phyloP scores from a whole-genome alignment of 2,888 invertebrate species.

The Melinopterus prodromus region DNA sequence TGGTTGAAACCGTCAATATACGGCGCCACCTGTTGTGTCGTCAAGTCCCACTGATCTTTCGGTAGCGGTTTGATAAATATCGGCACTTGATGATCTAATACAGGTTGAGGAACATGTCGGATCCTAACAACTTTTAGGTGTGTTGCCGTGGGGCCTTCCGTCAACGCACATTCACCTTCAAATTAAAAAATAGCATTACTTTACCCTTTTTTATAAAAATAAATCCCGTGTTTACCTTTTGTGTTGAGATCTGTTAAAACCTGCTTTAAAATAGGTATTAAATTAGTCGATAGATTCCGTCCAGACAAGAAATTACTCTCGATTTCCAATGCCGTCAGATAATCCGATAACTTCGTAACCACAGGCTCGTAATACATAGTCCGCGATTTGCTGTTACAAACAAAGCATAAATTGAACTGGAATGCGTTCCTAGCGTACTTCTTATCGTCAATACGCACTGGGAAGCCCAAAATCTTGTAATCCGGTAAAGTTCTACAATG shows the following conservation, averaged over 20 bases:
- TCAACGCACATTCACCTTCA: conserved; percentile 57
- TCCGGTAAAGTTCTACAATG: conserved; percentile 71
- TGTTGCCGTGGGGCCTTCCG: conserved; percentile 87
- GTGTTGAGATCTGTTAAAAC: conserved; percentile 85
- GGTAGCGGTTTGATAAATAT: conserved; percentile 67
- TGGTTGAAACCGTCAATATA: conserved; percentile 94
- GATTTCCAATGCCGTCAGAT: conserved; percentile 87
- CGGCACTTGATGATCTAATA: conserved; percentile 91
- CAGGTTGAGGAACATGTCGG: conserved; percentile 81
- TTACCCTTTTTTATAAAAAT: background rate
- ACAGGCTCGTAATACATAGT: conserved; percentile 94
- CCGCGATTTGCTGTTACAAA: conserved; percentile 88
- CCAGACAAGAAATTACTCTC: conserved; percentile 85
- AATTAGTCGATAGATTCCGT: conserved; percentile 68
- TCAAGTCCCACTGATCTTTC: conserved; percentile 86
- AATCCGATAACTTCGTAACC: conserved; percentile 92
- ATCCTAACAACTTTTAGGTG: conserved; percentile 88
- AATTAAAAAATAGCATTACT: background rate
- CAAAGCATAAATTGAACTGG: conserved; percentile 94
- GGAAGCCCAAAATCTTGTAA: conserved; percentile 92
- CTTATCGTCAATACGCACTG: conserved; percentile 86
- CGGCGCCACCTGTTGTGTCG: conserved; percentile 88
- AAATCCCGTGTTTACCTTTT: conserved; percentile 60
- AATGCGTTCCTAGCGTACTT: conserved; percentile 94
- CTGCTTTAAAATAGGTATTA: conserved; percentile 80